Conservation (phyloP, 64 coral and sea anemone genomes). For the Exaiptasia diaphana region DNA sequence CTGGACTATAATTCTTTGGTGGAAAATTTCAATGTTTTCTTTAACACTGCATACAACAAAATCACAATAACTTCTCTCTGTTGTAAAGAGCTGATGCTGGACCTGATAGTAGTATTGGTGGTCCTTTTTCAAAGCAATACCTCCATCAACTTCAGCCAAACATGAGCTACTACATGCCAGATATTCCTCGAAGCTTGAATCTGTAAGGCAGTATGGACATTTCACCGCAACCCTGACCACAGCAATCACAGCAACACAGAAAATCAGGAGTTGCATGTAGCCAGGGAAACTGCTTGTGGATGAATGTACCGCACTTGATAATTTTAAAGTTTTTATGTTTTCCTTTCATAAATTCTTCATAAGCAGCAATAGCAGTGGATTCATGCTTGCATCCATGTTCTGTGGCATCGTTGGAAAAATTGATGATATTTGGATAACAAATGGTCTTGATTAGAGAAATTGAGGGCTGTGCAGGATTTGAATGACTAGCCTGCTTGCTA, state of each 20-base stretch:
- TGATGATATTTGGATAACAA: conserved; percentile 5
- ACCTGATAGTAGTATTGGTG: conserved; percentile 39
- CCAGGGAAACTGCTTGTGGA: conserved; percentile 44
- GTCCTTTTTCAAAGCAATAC: conserved; percentile 25
- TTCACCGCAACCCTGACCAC: conserved; percentile 58
- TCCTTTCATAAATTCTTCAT: conserved; percentile 9
- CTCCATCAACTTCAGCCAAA: conserved; percentile 54
- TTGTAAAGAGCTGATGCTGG: conserved; percentile 37
- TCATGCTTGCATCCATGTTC: background rate
- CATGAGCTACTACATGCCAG: conserved; percentile 9
- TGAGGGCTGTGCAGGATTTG: conserved; percentile 40
- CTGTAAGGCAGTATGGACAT: conserved; percentile 29
- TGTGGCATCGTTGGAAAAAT: background rate
- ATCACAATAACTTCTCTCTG: conserved; percentile 25
- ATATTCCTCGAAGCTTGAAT: conserved; percentile 58
- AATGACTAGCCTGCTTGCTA: background rate
- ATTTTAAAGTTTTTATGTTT: conserved; percentile 51
- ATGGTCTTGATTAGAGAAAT: conserved; percentile 19
- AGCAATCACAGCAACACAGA: conserved; percentile 64
- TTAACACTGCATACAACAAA: conserved; percentile 62
- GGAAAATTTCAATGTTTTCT: background rate
- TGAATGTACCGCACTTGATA: conserved; percentile 48
- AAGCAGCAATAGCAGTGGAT: background rate
- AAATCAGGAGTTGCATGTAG: conserved; percentile 75
- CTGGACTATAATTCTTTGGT: conserved; percentile 48